Conservation (phyloP, 1,140 invertebrate genomes). For the Drosophila watanabei region DNA sequence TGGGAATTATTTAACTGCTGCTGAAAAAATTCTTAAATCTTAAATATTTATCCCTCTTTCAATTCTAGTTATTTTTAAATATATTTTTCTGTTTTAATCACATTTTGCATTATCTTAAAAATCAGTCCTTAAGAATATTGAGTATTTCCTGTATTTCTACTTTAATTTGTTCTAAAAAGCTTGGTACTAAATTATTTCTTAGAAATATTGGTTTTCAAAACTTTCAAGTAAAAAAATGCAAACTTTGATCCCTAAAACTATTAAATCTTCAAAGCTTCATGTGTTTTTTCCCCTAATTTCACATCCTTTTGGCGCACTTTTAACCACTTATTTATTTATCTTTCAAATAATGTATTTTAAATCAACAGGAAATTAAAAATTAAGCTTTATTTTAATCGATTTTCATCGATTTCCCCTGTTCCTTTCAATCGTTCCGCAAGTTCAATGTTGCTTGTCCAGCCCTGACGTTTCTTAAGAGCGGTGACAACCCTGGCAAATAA, state of each 20-base stretch:
- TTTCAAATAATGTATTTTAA: neutral
- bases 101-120: no score
- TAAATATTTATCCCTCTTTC: no score
- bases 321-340: neutral
- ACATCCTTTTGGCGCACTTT: neutral
- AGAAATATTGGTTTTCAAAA: neutral
- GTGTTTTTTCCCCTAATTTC: neutral
- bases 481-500: neutral
- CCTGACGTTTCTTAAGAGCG: neutral
- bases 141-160: neutral
- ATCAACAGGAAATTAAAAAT: no score
- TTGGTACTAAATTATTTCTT: neutral
- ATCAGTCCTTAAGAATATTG: neutral
- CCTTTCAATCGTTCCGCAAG: neutral
- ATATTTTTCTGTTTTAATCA: no score
- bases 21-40: no score
- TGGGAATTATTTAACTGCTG: neutral
- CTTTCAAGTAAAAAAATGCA: neutral
- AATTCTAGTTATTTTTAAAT: no score
- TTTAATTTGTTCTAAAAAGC: neutral
- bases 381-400: neutral
- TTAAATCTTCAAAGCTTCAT: no score
- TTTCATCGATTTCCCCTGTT: neutral
- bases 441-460: neutral
- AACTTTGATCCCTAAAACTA: neutral